A percentile compares a stretch with the other conserved stretches of the same genome.
These are phyloP conservation scores for Liposcelis brunnea DNA, from an alignment of 2,888 invertebrate species.

Conservation along the genomic window DNA sequence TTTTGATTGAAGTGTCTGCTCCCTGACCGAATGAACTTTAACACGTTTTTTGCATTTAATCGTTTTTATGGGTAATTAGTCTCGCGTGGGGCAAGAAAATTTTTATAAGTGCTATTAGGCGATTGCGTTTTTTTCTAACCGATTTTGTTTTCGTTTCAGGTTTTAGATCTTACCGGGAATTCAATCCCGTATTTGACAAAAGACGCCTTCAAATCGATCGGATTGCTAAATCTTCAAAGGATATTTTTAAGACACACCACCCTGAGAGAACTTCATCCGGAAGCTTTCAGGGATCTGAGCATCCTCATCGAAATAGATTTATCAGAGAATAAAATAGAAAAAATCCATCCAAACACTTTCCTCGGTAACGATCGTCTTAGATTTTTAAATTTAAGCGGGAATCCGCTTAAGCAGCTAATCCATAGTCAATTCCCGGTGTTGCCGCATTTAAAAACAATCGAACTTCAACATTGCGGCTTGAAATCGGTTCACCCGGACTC, in stretches of 20 bases:
- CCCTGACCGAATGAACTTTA: no score
- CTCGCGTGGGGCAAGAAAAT: no score
- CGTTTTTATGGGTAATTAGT: no score
- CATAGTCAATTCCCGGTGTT: conserved; percentile 67
- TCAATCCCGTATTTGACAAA: conserved; percentile 54
- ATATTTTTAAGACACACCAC: conserved; percentile 61
- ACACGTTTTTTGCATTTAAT: no score
- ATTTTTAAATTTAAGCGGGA: conserved; percentile 61
- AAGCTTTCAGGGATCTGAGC: conserved; percentile 71
- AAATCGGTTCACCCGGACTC: conserved; percentile 57
- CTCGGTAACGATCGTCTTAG: conserved; percentile 67
- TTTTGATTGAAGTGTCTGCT: no score
- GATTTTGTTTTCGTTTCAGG: conserved; percentile 21
- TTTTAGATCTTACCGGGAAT: conserved; percentile 69
- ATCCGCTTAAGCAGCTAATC: conserved; percentile 54
- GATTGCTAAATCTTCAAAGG: conserved; percentile 67
- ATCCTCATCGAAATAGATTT: conserved; percentile 77
- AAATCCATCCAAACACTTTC: conserved; percentile 62
- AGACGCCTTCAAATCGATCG: conserved; percentile 61
- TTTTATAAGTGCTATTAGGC: no score
- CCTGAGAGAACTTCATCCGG: conserved; percentile 55
- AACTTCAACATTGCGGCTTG: conserved; percentile 64
- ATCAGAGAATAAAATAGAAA: conserved; percentile 60
- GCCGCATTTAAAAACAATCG: conserved; percentile 61
- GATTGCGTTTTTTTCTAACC: no score